Base-by-base conservation (phyloP, 2,797 vertebrate genomes). In the Dallia pectoralis region DNA sequence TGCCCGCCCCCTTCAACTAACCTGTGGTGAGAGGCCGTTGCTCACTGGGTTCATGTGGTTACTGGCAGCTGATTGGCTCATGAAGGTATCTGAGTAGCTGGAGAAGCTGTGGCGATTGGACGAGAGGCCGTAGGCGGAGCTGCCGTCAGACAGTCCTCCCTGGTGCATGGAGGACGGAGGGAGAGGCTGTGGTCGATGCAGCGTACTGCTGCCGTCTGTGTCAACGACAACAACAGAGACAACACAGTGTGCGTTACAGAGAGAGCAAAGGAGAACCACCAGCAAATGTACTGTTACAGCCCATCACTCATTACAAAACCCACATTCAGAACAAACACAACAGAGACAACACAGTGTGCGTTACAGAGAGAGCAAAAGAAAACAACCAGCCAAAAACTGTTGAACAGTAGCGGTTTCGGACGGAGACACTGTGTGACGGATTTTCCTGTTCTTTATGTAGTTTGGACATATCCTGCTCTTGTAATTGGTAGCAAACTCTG, bases 111-210 rank as follows among this genome's bases (percentile, higher is more conserved):
- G 96, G 29, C 96, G 93, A 73, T 91, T 93, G 70, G 93, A 91
- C 44, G 93, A 73, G 79, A 97, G 92, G 25, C 96, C 95, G 0
- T 98, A 98, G 73, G 95, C 94, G 0, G 96, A 92, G 88, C 93
- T 71, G 85, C 92, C 81, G 61, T 93, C 94, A 36, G 94, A 91
- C 18, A 97, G 86, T 0, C 95, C 93, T 0, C 94, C 91, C 90
- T 98, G 97, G 87, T 99, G 97, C 95, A 97, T 96, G 85, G 95
- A 95, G 82, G 97, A 97, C 0, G 97, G 97, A 0, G 97, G 97
- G 68, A 98, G 87, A 0, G 97, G 97, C 87, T 98, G 97, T 4
- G 97, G 97, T 53, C 97, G 93, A 90, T 98, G 97, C 15, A 98
- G 90, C 0, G 97, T 96, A 77, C 95, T 94, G 59, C 94, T 87